phyloP scores from a whole-genome alignment of 2,888 invertebrate genomes.

The Chesias legatella region DNA sequence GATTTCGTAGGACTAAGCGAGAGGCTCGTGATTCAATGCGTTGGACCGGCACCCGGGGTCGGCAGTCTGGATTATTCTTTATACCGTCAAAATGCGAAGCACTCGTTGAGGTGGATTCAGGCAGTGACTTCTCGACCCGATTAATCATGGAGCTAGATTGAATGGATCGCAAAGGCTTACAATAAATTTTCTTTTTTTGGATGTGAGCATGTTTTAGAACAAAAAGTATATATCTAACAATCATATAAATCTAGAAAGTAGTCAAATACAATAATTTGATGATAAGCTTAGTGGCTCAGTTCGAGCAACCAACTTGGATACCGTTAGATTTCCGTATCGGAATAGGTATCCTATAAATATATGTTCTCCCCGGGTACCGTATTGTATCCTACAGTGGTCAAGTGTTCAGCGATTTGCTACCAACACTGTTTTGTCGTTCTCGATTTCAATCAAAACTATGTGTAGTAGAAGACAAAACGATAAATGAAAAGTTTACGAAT shows the following conservation, averaged over 20 bases:
- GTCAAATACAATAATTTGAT: background rate
- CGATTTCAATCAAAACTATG: too few species aligned
- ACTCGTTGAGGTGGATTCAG: constrained; percentile 71
- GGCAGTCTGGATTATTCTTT: constrained; percentile 72
- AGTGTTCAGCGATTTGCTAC: too few species aligned
- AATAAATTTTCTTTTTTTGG: constrained; percentile 6
- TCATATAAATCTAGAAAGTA: too few species aligned
- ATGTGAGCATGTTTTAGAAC: background rate
- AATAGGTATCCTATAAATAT: too few species aligned
- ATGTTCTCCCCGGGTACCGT: too few species aligned
- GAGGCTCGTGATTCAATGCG: constrained; percentile 44
- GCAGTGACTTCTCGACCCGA: constrained; percentile 69
- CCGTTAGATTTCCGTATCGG: too few species aligned
- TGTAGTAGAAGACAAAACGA: too few species aligned
- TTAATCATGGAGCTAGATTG: constrained; percentile 55
- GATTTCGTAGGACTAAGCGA: constrained; percentile 47
- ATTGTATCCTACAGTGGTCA: too few species aligned
- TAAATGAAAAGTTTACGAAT: too few species aligned
- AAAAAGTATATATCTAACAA: background rate
- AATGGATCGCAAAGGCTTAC: constrained; percentile 13
- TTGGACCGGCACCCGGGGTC: constrained; percentile 59
- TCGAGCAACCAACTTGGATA: too few species aligned
- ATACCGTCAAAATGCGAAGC: constrained; percentile 73
- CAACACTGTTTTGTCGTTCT: too few species aligned
- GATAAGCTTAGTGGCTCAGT: too few species aligned